Base-by-base conservation (phyloP, 2,888 invertebrate species). In the Drosophila picticornis region DNA sequence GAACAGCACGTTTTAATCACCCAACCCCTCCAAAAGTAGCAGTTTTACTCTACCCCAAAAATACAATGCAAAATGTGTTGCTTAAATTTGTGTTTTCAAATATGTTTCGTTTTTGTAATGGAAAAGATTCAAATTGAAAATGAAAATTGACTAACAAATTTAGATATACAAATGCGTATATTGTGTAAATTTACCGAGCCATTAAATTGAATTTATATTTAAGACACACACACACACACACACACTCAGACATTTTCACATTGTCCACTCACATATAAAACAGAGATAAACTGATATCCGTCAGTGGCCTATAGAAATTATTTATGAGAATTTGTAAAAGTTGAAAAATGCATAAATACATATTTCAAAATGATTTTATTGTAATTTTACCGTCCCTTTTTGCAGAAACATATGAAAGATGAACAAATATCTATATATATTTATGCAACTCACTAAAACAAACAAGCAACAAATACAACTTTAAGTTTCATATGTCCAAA, bases 331-430 rank as follows among this genome's bases (percentile, higher is more conserved):
- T 60, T 62, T 76, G 72, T 63, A 48, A 51, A 71, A 61, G 72
- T 57, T 59, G 27, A 46, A 61, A 57, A 25, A 64, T 43, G 34
- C 52, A 64, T 52, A 36, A 43, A 82, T 77, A 73, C 77, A 84
- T 80, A 89, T 89, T 84, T 85, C 79, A 72, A 70, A 88, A 89
- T 91, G 91, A 92, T 92, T 92, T 92, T 92, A 92, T 92, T 92
- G 92, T 91, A 92, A 92, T 92, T 92, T 92, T 91, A 92, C 92
- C 92, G 92, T 92, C 92, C 92, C 92, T 91, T 91, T 90, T 91
- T 92, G 90, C 88, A 89, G 75, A 77, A 66, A 67, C 63, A 53
- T 70, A 72, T 53, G 59, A 73, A 68, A 55, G 48, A 60, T 60
- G 55, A 70, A 75, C 69, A 88, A 86, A 84, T 57, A 57, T 40